Conservation (phyloP, 2,888 invertebrate genomes). For the Choristoneura rosaceana region DNA sequence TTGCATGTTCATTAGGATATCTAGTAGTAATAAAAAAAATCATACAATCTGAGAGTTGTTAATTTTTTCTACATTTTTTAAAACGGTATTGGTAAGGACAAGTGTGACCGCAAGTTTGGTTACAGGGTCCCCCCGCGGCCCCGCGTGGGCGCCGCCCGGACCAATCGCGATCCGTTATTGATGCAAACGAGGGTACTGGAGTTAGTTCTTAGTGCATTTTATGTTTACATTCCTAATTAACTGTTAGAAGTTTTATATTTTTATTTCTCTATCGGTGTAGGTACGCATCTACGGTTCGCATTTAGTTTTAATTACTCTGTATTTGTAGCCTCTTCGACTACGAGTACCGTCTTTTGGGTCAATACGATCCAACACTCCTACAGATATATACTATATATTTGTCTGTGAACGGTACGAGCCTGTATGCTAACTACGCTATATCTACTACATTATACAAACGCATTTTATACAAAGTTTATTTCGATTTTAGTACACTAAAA, state of each 20-base stretch:
- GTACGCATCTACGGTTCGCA: slow-evolving; percentile 25
- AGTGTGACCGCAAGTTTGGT: slow-evolving; percentile 46
- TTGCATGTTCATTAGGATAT: slow-evolving; percentile 58
- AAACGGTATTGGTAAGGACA: slow-evolving; percentile 45
- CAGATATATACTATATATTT: slow-evolving; percentile 33
- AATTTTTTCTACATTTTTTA: slow-evolving; percentile 52
- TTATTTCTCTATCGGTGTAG: slow-evolving; percentile 49
- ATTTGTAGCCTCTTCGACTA: slow-evolving; percentile 19
- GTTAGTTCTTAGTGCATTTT: slow-evolving; percentile 63
- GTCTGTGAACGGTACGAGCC: slow-evolving; percentile 43
- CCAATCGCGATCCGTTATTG: slow-evolving; percentile 47
- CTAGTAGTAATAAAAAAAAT: slow-evolving; percentile 39
- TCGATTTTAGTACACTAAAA: slow-evolving; percentile 60
- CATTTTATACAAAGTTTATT: slow-evolving; percentile 61
- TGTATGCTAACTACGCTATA: slow-evolving; percentile 47
- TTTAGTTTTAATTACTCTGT: slow-evolving; percentile 25
- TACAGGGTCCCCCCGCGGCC: slow-evolving; percentile 30
- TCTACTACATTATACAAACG: slow-evolving; percentile 50
- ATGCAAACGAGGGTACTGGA: slow-evolving; percentile 49
- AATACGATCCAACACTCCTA: slow-evolving; percentile 42
- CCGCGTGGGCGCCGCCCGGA: slow-evolving; percentile 46
- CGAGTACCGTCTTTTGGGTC: slow-evolving; percentile 53
- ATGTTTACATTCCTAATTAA: slow-evolving; percentile 69
- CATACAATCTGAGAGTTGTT: slow-evolving; percentile 43
- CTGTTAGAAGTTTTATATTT: slow-evolving; percentile 52